These are phyloP conservation scores for Hyles lineata DNA, from an alignment of 2,888 invertebrate genomes.

Conservation along the genomic window DNA sequence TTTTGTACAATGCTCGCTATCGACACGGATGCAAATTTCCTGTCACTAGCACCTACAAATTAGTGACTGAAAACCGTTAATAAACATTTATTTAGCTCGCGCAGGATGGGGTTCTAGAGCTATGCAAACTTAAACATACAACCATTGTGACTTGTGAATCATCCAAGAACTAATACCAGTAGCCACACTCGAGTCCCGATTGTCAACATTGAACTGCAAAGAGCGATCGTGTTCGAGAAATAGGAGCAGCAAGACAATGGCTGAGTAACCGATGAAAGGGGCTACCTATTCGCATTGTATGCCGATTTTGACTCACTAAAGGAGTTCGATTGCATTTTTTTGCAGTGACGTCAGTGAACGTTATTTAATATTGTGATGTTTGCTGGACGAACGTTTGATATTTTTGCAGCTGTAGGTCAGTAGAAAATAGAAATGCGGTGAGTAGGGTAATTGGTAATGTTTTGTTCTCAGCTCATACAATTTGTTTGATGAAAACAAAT, in stretches of 20 bases:
- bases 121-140: constrained; percentile 1
- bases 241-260: constrained; percentile 15
- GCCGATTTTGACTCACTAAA: constrained; percentile 12
- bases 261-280: constrained; percentile 26
- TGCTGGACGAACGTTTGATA: background rate
- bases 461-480: too few relatives aligned
- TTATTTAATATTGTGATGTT: background rate
- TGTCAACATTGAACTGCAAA: constrained; percentile 16
- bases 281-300: constrained; percentile 27
- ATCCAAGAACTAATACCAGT: background rate
- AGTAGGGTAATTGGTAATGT: too few relatives aligned
- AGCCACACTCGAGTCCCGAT: background rate
- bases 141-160: constrained; percentile 15
- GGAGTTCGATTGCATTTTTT: constrained; percentile 21
- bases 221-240: constrained; percentile 24
- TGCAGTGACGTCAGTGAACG: constrained; percentile 17
- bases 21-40: too few relatives aligned
- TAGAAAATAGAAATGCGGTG: background rate
- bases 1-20: too few relatives aligned
- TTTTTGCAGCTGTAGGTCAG: background rate
- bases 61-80: too few relatives aligned
- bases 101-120: background rate
- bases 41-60: too few relatives aligned
- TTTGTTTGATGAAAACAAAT: too few relatives aligned
- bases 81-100: too few relatives aligned